Base-by-base conservation (phyloP, 2,113 vertebrate genomes). In the Rhombomys opimus region DNA sequence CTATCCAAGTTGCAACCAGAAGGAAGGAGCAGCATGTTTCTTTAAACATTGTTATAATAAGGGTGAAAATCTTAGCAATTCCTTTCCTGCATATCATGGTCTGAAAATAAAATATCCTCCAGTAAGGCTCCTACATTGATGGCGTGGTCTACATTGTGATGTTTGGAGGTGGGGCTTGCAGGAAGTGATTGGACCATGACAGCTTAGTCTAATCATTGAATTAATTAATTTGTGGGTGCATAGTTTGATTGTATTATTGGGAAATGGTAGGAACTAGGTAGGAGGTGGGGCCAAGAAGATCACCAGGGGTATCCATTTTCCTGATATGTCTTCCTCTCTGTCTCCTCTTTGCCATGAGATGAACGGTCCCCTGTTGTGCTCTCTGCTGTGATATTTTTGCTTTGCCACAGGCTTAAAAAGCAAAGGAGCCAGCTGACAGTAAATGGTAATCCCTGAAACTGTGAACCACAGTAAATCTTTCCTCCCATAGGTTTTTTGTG, bases 21-120 rank as follows among this genome's bases (percentile, higher is more conserved):
- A 85, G 46, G 57, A 93, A 85, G 3, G n/a, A 92, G 50, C 85
- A 59, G 38, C 25, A 15, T 59, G 2, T 89, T 32, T 38, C 90
- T 95, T 18, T 23, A 61, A 95, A 46, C 88, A 70, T 65, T 30
- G n/a, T 68, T 87, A 90, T 75, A 52, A 50, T 50, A 72, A 95
- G 87, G 52, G 22, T 32, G 72, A 90, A 92, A 91, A 63, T 89
- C 8, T 77, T 92, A 84, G 52, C 30, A 30, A 30, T 72, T 11
- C 89, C 92, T 25, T 59, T 93, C 15, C 38, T 91, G 4, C 91
- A 35, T 73, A 30, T 3, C 12, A 7, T 13, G 17, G 12, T 41
- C 17, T 76, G 27, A n/a, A 61, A 75, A 61, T 61, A n/a, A 89
- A 41, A n/a, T 59, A 38, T 46, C 18, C 7, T 76, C 17, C 9